A percentile compares a stretch with the other conserved stretches of the same genome.
These are phyloP conservation scores for Rousettus madagascariensis DNA, from an alignment of 2,797 vertebrate genomes.

Conservation along the genomic window DNA sequence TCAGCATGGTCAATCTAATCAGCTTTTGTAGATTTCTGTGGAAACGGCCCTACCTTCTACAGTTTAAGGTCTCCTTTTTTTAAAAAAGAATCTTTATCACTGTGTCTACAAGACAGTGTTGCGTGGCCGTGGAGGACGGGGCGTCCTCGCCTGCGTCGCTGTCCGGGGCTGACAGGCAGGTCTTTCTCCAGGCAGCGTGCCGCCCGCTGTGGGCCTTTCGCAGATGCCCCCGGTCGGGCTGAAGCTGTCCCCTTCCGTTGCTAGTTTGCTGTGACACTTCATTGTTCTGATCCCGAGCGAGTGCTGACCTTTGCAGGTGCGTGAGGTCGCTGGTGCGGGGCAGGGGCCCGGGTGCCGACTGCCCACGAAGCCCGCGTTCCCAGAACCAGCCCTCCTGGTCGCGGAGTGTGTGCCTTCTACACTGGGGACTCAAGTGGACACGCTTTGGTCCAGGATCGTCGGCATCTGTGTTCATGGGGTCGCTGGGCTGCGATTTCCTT, in stretches of 20 bases:
- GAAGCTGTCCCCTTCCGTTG: neutral
- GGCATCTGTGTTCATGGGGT: fast-evolving
- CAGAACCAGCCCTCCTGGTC: fast-evolving
- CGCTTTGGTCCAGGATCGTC: fast-evolving
- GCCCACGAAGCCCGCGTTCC: neutral
- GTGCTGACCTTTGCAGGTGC: neutral
- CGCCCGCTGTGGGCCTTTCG: neutral
- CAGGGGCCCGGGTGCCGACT: too few species aligned
- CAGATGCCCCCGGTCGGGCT: too few species aligned
- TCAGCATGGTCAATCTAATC: too few species aligned
- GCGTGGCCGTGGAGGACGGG: too few species aligned
- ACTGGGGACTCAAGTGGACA: fast-evolving
- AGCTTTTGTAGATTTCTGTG: neutral
- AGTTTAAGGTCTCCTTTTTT: neutral
- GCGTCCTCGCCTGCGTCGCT: neutral
- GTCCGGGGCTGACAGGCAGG: too few species aligned
- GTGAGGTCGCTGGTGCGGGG: fast-evolving
- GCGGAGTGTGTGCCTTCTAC: fast-evolving
- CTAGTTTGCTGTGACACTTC: neutral
- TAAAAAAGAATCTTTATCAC: neutral
- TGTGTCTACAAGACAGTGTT: neutral
- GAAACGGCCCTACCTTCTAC: neutral
- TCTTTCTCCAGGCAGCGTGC: neutral
- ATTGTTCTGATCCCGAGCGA: neutral
- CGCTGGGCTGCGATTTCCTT: too few species aligned